Evolutionary conservation across 1,140 invertebrate genomes (phyloP), one percentile per base, ranked within the genome.

Genomic region (Brachionus calyciflorus): DNA sequence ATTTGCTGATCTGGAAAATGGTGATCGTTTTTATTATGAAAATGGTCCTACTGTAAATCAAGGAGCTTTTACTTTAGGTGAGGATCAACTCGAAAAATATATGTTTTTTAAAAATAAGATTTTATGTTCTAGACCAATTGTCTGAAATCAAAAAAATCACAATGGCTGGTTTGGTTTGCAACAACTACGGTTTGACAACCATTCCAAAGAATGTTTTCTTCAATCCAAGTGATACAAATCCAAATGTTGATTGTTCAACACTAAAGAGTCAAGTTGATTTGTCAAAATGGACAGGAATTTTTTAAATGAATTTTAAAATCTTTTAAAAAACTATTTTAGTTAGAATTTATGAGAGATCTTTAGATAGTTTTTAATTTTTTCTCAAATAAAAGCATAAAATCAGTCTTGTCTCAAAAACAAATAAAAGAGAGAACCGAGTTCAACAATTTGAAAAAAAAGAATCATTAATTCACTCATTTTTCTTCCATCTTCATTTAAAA

Each of bases 21-120:
- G 95, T 55, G 96, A 98, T 83, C 88, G 94, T 81, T 98, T 96
- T 84, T 98, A 94, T 93, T 98, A 94, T 26, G 69, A 73, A 55
- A 73, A 73, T 55, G 69, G 46, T 7, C 69, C 69, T 14, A 30
- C 19, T 12, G 21, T 44, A 33, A 40, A 21, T 37, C 69, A 44
- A 48, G 19, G 21, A 24, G 69, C 69, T 28, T 73, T 55, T 37
- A 33, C 28, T 33, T 33, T 40, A 21, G n/a, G 55, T 60, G 37
- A 17, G 19, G 37, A 30, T 5, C 0, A 1, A 19, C 17, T 51
- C 12, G 6, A 21, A 12, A 68, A 5, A 28, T 41, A 7, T 6
- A 10, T 10, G n/a, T 28, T 48, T 48, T 14, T 3, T 44, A 24
- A 14, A 5, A 17, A 30, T 28, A 30, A 33, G 5, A 14, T 19